Conservation (phyloP, 2,113 vertebrate genomes). For the Seriola aureovittata region DNA sequence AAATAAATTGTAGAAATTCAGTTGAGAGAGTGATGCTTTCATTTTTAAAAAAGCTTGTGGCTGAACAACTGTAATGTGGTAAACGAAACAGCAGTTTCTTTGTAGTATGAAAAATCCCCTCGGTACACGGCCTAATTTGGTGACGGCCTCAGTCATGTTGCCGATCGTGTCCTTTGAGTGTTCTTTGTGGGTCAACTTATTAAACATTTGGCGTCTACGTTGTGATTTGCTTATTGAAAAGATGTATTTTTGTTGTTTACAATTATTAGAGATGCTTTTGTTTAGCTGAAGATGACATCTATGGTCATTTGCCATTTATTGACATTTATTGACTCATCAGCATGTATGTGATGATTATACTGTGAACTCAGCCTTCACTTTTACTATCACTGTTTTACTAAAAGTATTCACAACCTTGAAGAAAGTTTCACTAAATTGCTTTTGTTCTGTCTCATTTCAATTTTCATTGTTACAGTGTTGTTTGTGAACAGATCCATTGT, state of each 20-base stretch:
- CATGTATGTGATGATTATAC: background rate
- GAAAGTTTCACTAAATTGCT: background rate
- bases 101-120: constrained; percentile 21
- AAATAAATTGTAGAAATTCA: constrained; percentile 59
- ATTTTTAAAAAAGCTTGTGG: constrained; percentile 26
- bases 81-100: constrained; percentile 38
- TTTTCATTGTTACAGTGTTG: background rate
- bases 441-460: background rate
- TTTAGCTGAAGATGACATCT: background rate
- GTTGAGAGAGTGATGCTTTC: constrained; percentile 25
- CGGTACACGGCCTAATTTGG: background rate
- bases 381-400: background rate
- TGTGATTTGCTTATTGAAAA: background rate
- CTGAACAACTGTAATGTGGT: constrained; percentile 41
- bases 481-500: constrained; percentile 5
- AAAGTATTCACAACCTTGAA: background rate
- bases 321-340: background rate
- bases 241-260: background rate
- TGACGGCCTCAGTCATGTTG: background rate
- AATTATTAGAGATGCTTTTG: background rate
- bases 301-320: background rate
- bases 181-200: background rate
- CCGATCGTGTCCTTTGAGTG: background rate
- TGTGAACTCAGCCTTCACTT: background rate
- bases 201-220: background rate